Conservation (phyloP, 2,113 vertebrate genomes). For the Sander vitreus region DNA sequence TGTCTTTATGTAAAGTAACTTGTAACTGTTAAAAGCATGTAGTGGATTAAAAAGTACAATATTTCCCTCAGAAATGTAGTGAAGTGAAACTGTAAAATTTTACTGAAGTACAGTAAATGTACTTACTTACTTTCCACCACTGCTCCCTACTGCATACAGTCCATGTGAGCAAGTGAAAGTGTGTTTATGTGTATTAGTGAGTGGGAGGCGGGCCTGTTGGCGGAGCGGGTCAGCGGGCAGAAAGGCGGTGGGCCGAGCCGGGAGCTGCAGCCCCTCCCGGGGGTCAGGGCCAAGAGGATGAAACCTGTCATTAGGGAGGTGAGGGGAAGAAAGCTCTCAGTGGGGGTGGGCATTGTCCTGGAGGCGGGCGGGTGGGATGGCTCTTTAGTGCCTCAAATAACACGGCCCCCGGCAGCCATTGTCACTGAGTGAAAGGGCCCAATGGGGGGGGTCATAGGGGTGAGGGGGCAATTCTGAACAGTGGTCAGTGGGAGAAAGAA, state of each 20-base stretch:
- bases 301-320: slow-evolving; percentile 88
- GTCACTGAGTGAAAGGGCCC: slow-evolving; percentile 81
- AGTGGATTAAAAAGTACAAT: too few relatives aligned
- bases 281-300: slow-evolving; percentile 82
- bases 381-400: slow-evolving; percentile 87
- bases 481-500: slow-evolving; percentile 80
- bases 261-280: slow-evolving; percentile 67
- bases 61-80: too few relatives aligned
- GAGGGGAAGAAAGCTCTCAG: slow-evolving; percentile 82
- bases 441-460: slow-evolving; percentile 67
- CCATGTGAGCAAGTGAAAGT: slow-evolving; percentile 50
- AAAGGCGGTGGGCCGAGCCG: slow-evolving; percentile 74
- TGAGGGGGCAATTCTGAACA: slow-evolving; percentile 76
- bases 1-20: not conserved
- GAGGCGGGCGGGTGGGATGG: slow-evolving; percentile 79
- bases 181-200: slow-evolving; percentile 65
- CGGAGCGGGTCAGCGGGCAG: slow-evolving; percentile 59
- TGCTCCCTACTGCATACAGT: not conserved
- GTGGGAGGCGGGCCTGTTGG: slow-evolving; percentile 54
- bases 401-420: slow-evolving; percentile 82
- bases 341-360: slow-evolving; percentile 80
- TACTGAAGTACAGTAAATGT: not conserved
- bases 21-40: too few relatives aligned
- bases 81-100: too few relatives aligned
- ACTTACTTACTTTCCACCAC: not conserved